Percentiles rank a stretch among this genome's conserved stretches.
These are phyloP conservation scores for Champsocephalus gunnari DNA, from an alignment of 2,797 vertebrate species.

Conservation along the genomic window DNA sequence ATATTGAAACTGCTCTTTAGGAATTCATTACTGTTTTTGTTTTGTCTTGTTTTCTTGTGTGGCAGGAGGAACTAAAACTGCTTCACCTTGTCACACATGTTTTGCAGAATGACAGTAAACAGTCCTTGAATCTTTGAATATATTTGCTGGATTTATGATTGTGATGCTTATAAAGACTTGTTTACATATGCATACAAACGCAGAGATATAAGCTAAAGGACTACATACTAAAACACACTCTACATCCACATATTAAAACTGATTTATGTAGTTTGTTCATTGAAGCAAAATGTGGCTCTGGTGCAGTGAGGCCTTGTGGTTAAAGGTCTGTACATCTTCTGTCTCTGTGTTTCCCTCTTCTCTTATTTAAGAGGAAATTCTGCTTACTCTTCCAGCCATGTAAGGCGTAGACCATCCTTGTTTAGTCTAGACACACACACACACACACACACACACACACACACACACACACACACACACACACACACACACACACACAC, in stretches of 20 bases:
- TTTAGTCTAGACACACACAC: conserved; percentile 78
- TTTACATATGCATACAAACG: background rate
- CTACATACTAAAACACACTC: background rate
- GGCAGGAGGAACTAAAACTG: no score
- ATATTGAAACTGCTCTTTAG: no score
- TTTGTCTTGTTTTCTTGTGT: no score
- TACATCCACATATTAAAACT: conserved; percentile 20
- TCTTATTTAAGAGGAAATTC: conserved; percentile 61
- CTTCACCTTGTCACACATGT: no score
- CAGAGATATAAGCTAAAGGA: conserved; percentile 11
- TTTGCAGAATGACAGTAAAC: no score
- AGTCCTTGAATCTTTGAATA: background rate
- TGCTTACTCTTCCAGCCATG: conserved; percentile 66
- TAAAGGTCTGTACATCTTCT: conserved; percentile 56
- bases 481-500: no score
- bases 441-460: background rate
- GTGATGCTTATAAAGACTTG: background rate
- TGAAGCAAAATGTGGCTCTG: conserved; percentile 13
- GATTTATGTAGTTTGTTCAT: conserved; percentile 17
- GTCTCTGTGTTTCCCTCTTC: conserved; percentile 45
- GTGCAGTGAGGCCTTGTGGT: conserved; percentile 45
- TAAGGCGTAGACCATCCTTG: conserved; percentile 63
- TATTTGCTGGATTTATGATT: conserved; percentile 16
- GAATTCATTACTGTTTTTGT: no score
- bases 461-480: no score